Base-by-base conservation (phyloP, 2,113 vertebrate genomes). In the Antennarius striatus region DNA sequence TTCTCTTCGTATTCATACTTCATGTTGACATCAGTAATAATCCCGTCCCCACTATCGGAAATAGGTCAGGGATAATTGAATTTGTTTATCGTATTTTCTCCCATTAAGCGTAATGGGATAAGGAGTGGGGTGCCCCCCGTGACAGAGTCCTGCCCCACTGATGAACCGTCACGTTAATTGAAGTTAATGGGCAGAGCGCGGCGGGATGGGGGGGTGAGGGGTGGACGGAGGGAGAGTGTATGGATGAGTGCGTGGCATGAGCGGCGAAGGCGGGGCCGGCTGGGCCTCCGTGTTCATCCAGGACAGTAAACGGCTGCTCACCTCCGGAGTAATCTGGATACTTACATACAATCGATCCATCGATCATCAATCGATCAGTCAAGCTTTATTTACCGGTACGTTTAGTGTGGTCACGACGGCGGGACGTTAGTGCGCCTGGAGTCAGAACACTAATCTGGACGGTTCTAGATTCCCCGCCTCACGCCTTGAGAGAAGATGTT, bases 21-120 rank as follows among this genome's bases (percentile, higher is more conserved):
- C 61, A 81, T 83, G 74, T 85, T 81, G 74, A 90, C 86, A 89
- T 89, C 72, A 91, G 85, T 88, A 76, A 89, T 87, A 85, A 87
- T 84, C 79, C 53, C 74, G 69, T 68, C 78, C 73, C 77, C 62
- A 68, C 82, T 80, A 85, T 73, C 84, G 79, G 79, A 92, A 92
- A 91, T 91, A 91, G 91, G 89, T 91, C 92, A 92, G 80, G 51
- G 86, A 89, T 92, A 89, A 92, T 89, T 87, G 57, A 88, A 90
- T 90, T 90, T 90, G 84, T 90, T 91, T 90, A 90, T 87, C 74
- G 66, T 86, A 88, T 88, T 89, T 90, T 86, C 80, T 74, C 82
- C 90, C 79, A 89, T 88, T 89, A 91, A 85, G 82, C 81, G 85
- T 84, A 88, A 88, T 92, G 86, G 88, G 80, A 87, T 85, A 88